phyloP scores from a whole-genome alignment of 2,113 vertebrate genomes.

The Pelecanoides urinatrix region DNA sequence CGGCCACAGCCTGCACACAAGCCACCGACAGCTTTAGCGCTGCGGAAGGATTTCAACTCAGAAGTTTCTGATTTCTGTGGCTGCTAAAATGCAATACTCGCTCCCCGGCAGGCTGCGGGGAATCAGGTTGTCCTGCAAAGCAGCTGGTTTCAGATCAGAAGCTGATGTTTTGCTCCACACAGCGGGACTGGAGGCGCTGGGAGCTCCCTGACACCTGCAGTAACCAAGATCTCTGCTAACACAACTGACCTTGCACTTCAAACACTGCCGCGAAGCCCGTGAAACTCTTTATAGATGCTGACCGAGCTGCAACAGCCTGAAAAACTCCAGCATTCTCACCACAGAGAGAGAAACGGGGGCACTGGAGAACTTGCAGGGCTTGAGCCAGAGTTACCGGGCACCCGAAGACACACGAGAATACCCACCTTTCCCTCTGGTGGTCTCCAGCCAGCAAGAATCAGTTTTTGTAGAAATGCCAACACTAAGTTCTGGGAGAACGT shows the following conservation, averaged over 20 bases:
- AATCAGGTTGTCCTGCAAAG: background rate
- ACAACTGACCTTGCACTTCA: background rate
- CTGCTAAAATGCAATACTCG: rapidly evolving
- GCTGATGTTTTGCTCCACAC: background rate
- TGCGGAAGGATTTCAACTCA: background rate
- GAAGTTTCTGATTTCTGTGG: background rate
- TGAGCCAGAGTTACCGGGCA: background rate
- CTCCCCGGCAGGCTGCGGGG: background rate
- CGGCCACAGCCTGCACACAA: background rate
- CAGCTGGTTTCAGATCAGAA: background rate
- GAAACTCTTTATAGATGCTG: background rate
- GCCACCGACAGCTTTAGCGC: background rate
- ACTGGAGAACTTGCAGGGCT: background rate
- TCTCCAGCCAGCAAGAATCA: background rate
- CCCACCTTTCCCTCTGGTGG: background rate
- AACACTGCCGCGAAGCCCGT: background rate
- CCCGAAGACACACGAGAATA: too few relatives aligned
- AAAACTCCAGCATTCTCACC: too few relatives aligned
- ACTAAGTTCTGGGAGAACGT: background rate
- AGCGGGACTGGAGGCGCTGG: background rate
- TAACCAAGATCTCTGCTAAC: background rate
- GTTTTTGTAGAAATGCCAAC: background rate
- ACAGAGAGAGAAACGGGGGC: background rate
- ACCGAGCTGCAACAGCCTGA: background rate
- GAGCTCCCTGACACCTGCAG: background rate